phyloP scores from a whole-genome alignment of 2,888 invertebrate species.

The Eupithecia centaureata region DNA sequence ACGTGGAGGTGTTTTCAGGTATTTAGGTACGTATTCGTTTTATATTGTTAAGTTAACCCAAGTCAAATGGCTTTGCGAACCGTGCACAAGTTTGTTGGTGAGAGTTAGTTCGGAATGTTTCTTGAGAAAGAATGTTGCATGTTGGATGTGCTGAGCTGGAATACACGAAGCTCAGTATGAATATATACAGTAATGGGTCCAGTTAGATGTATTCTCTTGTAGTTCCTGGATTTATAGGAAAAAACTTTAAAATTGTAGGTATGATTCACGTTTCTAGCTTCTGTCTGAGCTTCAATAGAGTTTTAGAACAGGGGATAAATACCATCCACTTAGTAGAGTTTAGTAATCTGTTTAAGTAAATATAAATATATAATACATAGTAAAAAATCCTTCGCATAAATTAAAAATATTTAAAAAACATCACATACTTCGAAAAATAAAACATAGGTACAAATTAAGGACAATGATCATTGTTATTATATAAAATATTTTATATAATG shows the following conservation, averaged over 20 bases:
- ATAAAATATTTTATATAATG: no score
- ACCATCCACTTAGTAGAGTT: no score
- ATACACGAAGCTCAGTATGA: neutral
- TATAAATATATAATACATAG: no score
- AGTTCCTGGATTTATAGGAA: neutral
- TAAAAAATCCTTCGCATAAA: no score
- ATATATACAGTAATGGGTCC: neutral
- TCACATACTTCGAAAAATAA: no score
- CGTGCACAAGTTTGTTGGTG: slow-evolving; percentile 30
- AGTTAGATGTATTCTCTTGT: neutral
- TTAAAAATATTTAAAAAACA: no score
- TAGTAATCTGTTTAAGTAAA: no score
- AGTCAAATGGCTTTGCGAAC: slow-evolving; percentile 41
- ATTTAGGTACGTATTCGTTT: slow-evolving; percentile 50
- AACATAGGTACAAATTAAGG: no score
- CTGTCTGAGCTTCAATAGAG: neutral
- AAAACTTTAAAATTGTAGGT: neutral
- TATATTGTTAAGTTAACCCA: slow-evolving; percentile 50
- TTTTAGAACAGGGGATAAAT: no score
- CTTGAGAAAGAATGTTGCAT: slow-evolving; percentile 15
- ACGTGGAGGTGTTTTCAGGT: slow-evolving; percentile 53
- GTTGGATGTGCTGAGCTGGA: neutral
- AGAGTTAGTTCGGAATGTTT: slow-evolving; percentile 21
- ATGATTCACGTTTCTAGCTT: neutral
- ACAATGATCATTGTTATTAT: no score